phyloP scores from a whole-genome alignment of 2,797 vertebrate genomes.

The Hippopotamyrus pictus region DNA sequence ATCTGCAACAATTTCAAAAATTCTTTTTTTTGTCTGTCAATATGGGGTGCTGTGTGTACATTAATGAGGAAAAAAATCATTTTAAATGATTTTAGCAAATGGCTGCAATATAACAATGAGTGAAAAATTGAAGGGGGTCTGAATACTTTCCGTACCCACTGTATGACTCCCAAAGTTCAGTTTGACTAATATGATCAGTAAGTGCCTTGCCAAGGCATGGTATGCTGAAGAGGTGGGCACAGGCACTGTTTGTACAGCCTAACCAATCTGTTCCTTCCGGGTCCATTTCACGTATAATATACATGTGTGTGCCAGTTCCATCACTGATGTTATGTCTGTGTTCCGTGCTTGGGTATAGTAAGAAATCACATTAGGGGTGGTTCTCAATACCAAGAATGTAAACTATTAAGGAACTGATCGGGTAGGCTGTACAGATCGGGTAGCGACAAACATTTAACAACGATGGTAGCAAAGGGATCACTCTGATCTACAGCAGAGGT shows the following conservation, averaged over 20 bases:
- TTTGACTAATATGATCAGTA: not conserved
- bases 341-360: not conserved
- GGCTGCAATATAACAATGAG: no score
- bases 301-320: not conserved
- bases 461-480: not conserved
- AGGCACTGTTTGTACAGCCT: not conserved
- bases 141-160: no score
- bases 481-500: not conserved
- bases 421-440: not conserved
- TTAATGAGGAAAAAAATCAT: no score
- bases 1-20: no score
- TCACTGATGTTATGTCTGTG: not conserved
- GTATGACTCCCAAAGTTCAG: not conserved
- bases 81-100: no score
- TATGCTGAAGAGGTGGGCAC: not conserved
- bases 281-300: not conserved
- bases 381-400: not conserved
- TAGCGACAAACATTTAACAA: not conserved
- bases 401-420: not conserved
- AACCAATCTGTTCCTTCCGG: not conserved
- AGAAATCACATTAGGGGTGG: not conserved
- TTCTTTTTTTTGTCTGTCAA: no score
- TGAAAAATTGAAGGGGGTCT: no score
- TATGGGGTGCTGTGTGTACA: no score
- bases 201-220: not conserved